Base-by-base conservation (phyloP, 2,797 vertebrate genomes). In the Austrolebias charrua region DNA sequence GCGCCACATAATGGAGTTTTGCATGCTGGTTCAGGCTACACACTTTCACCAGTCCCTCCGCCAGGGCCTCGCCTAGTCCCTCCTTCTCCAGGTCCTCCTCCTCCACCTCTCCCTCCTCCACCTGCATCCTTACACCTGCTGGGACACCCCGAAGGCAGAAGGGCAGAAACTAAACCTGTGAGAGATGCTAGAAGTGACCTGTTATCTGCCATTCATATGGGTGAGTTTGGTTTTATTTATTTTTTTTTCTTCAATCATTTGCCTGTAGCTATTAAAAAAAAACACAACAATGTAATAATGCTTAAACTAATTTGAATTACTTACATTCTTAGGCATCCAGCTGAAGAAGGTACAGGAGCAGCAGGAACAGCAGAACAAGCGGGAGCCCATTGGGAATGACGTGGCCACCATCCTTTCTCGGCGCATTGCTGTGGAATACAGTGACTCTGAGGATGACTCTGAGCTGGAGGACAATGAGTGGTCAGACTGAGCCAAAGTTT, bases 381-480 rank as follows among this genome's bases (percentile, higher is more conserved):
- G 91, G 0, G 95, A 98, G 73, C 95, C 94, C 1, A 92, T 95
- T 38, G 95, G 96, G 60, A 96, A 98, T 0, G 96, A 98, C 0
- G 96, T 98, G 15, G 96, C 97, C 66, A 96, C 96, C 43, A 98
- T 98, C 74, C 87, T 98, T 50, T 98, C 96, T n/a, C 93, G 96
- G 2, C 95, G 96, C 54, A 97, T 98, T 33, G 96, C 96, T 3
- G 95, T 98, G 71, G 97, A 98, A 55, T 98, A 96, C 78, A 98
- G 94, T 2, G 94, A 98, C 77, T 96, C 96, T 1, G 96, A 98
- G 29, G 96, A 96, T 1, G 96, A 97, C 73, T 98, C 96, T 8
- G 97, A 97, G 47, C 92, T 95, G 53, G 96, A 98, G 31, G 95
- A 95, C 79, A 96, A 96, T 5, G 95, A 98, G 83, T 98, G 97